A percentile compares a stretch with the other conserved stretches of the same genome.
Conservation (phyloP, 2,113 vertebrate species). For the Spizaetus ornatus region DNA sequence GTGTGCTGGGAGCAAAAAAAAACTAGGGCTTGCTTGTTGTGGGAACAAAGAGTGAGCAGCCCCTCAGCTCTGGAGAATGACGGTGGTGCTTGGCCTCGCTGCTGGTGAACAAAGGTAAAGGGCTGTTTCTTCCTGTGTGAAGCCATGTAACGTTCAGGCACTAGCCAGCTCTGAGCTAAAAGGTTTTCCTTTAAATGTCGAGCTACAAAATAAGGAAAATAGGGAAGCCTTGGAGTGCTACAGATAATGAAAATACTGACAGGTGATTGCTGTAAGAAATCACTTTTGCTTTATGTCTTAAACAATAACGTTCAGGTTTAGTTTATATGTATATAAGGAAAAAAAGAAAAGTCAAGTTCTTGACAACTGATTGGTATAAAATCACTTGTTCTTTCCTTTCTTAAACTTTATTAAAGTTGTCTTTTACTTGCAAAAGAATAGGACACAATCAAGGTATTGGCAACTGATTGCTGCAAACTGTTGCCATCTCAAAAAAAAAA, state of each 20-base stretch:
- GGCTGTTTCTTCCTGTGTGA: background rate
- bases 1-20: background rate
- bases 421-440: background rate
- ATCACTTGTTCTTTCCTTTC: background rate
- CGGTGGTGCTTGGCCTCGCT: background rate
- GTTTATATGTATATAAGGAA: background rate
- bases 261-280: background rate
- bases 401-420: background rate
- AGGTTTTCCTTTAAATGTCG: background rate
- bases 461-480: background rate
- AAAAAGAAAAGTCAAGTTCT: background rate
- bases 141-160: background rate
- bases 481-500: background rate
- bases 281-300: background rate
- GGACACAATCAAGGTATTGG: background rate
- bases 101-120: background rate
- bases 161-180: background rate
- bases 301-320: background rate
- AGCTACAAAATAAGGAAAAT: background rate
- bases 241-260: background rate
- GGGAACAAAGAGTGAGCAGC: background rate
- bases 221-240: background rate
- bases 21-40: rapidly evolving
- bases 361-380: background rate
- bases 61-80: background rate